A percentile compares a stretch with the other conserved stretches of the same genome.
Evolutionary conservation across 2,888 invertebrate genomes (phyloP).

Genomic region (Drosophila macrothrix): DNA sequence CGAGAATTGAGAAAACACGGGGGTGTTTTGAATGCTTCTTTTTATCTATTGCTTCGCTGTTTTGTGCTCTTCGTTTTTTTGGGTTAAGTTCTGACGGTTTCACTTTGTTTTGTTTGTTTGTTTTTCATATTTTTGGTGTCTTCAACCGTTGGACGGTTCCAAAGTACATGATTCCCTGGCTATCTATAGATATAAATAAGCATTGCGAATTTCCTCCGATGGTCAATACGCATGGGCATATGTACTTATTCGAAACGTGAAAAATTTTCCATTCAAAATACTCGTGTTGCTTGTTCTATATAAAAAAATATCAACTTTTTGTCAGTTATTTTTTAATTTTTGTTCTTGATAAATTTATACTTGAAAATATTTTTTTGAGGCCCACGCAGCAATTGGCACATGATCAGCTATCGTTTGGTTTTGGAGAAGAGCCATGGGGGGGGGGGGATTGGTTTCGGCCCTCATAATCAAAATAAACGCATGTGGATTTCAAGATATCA

Average conservation of each 20-base stretch:
- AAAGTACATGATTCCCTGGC: conserved; percentile 52
- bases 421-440: background rate
- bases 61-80: conserved; percentile 28
- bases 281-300: conserved; percentile 7
- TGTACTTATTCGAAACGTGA: conserved; percentile 21
- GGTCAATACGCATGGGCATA: conserved; percentile 18
- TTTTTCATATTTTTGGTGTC: conserved; percentile 14
- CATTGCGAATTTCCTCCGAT: conserved; percentile 13
- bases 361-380: conserved; percentile 1
- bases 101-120: conserved; percentile 8
- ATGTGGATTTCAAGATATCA: conserved; percentile 20
- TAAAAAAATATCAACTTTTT: conserved; percentile 13
- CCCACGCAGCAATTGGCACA: conserved; percentile 59
- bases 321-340: background rate
- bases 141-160: conserved; percentile 35
- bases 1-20: conserved; percentile 18
- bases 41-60: conserved; percentile 16
- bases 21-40: conserved; percentile 28
- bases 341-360: conserved; percentile 12
- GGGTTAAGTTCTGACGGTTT: conserved; percentile 64
- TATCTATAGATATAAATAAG: background rate
- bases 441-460: background rate
- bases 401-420: conserved; percentile 39
- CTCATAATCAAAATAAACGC: conserved; percentile 33
- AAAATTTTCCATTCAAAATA: conserved; percentile 39